phyloP scores from a whole-genome alignment of 2,888 invertebrate species.

The Noctua pronuba region DNA sequence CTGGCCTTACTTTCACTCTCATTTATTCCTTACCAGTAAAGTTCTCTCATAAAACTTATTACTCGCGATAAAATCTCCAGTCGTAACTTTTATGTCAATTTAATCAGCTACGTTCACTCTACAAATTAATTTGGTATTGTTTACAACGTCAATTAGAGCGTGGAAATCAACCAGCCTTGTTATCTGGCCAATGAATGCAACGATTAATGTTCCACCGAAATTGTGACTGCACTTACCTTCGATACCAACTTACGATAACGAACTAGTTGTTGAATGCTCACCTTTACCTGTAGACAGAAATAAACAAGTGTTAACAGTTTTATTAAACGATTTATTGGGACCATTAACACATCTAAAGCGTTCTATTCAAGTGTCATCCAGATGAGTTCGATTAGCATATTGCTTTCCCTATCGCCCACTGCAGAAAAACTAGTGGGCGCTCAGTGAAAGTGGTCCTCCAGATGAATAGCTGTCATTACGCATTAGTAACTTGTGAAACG shows the following conservation, averaged over 20 bases:
- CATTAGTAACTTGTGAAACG: constrained; percentile 63
- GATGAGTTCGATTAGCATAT: constrained; percentile 76
- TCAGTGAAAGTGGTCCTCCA: constrained; percentile 81
- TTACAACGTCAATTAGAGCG: constrained; percentile 61
- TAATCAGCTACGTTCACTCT: constrained; percentile 45
- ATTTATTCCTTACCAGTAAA: constrained; percentile 29
- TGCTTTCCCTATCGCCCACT: constrained; percentile 81
- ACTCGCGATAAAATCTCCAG: constrained; percentile 34
- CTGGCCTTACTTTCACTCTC: constrained; percentile 51
- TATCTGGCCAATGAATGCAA: constrained; percentile 45
- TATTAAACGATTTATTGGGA: constrained; percentile 35
- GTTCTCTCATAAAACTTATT: constrained; percentile 29
- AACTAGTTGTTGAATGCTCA: constrained; percentile 72
- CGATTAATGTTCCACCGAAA: constrained; percentile 53
- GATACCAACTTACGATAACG: constrained; percentile 48
- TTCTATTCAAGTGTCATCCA: constrained; percentile 67
- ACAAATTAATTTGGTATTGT: constrained; percentile 57
- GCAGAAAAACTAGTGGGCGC: constrained; percentile 78
- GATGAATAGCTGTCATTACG: constrained; percentile 71
- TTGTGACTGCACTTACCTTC: constrained; percentile 53
- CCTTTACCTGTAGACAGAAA: constrained; percentile 86
- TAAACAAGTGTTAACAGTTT: constrained; percentile 65
- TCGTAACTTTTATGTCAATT: constrained; percentile 49
- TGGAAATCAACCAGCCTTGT: constrained; percentile 45
- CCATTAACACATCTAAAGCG: constrained; percentile 34